Evolutionary conservation across 2,888 invertebrate genomes (phyloP).

Genomic region (Anoplius nigerrimus): DNA sequence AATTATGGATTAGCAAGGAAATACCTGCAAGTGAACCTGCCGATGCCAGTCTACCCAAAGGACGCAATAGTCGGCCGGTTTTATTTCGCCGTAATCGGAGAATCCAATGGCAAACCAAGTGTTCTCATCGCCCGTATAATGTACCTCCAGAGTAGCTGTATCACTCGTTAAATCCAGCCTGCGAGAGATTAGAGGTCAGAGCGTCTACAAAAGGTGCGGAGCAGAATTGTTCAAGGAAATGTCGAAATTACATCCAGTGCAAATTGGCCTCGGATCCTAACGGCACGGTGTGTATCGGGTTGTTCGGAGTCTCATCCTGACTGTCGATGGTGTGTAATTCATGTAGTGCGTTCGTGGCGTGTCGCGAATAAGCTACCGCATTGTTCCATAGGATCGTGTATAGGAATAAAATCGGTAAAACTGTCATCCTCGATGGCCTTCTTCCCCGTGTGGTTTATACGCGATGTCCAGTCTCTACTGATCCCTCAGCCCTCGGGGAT

Average conservation of each 20-base stretch:
- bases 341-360: slow-evolving; percentile 2
- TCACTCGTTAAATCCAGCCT: slow-evolving; percentile 66
- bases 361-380: slow-evolving; percentile 13
- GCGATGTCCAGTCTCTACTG: too few relatives aligned
- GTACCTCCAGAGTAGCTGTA: slow-evolving; percentile 64
- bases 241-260: slow-evolving; percentile 67
- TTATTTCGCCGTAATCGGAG: slow-evolving; percentile 85
- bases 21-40: slow-evolving; percentile 78
- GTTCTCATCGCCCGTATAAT: slow-evolving; percentile 64
- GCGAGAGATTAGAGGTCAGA: slow-evolving; percentile 17
- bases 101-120: slow-evolving; percentile 91
- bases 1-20: not conserved
- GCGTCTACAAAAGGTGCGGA: not conserved
- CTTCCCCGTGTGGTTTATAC: too few relatives aligned
- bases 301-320: not conserved
- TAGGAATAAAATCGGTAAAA: not conserved
- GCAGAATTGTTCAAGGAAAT: slow-evolving; percentile 5
- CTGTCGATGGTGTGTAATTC: not conserved
- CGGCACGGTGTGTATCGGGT: slow-evolving; percentile 63
- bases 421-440: too few relatives aligned
- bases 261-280: slow-evolving; percentile 69
- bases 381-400: slow-evolving; percentile 12
- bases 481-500: too few relatives aligned
- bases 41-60: slow-evolving; percentile 85
- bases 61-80: slow-evolving; percentile 88